A percentile compares a stretch with the other conserved stretches of the same genome.
Conservation (phyloP, 1,140 invertebrate genomes). For the Panagrolaimus sp. region DNA sequence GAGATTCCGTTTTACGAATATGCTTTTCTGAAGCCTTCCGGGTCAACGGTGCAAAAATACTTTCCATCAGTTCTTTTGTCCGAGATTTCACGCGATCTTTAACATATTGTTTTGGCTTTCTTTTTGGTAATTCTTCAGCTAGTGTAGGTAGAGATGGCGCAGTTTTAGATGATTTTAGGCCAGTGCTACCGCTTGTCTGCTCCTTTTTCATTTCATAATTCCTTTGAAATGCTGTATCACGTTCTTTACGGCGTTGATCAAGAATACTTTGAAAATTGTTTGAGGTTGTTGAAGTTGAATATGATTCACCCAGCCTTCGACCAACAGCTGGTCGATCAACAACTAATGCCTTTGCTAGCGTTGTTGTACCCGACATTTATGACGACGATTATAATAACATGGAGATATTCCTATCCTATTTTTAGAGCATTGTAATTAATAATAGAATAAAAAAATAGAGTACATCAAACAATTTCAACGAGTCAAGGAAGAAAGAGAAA, state of each 20-base stretch:
- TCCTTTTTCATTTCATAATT: background rate
- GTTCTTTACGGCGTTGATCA: slow-evolving; percentile 4
- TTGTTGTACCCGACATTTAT: too few species aligned
- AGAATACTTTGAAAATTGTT: slow-evolving; percentile 5
- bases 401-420: too few species aligned
- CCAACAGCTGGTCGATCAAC: background rate
- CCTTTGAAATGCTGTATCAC: slow-evolving; percentile 5
- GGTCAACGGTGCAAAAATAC: background rate
- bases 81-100: slow-evolving; percentile 4
- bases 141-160: background rate
- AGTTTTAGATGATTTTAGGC: background rate
- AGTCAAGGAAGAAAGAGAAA: too few species aligned
- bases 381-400: too few species aligned
- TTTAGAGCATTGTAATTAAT: too few species aligned
- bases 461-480: too few species aligned
- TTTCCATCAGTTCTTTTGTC: slow-evolving; percentile 5
- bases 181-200: background rate
- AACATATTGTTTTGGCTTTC: background rate
- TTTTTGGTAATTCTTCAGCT: background rate
- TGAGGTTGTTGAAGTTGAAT: slow-evolving; percentile 28
- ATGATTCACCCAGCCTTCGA: too few species aligned
- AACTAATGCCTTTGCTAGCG: background rate
- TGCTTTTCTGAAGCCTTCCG: background rate
- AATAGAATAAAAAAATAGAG: too few species aligned
- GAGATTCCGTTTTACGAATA: background rate